Evolutionary conservation across 1,140 invertebrate genomes (phyloP).

Genomic region (Dendroctonus ponderosae): DNA sequence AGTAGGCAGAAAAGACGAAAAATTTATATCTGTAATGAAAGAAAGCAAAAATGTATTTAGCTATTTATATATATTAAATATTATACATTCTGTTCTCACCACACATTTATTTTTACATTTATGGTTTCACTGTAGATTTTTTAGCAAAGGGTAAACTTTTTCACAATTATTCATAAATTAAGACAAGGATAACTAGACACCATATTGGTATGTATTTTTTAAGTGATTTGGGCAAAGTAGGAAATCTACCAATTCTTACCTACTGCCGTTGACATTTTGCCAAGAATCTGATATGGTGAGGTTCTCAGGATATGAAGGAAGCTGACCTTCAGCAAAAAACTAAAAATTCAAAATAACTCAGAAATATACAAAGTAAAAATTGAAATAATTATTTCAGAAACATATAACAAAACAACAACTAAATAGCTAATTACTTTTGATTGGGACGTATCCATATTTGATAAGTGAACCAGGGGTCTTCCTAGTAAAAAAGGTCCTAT

Average conservation of each 20-base stretch:
- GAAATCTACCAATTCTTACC: slow-evolving; percentile 38
- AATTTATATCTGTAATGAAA: slow-evolving; percentile 72
- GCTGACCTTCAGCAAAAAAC: slow-evolving; percentile 49
- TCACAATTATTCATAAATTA: not conserved
- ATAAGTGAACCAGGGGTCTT: slow-evolving; percentile 33
- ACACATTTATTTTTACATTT: not conserved
- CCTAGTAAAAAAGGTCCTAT: slow-evolving; percentile 43
- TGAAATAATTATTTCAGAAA: too few species aligned
- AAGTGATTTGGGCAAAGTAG: too few species aligned
- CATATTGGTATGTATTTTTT: too few species aligned
- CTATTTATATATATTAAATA: not conserved
- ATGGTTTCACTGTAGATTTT: too few species aligned
- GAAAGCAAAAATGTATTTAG: not conserved
- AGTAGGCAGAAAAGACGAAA: slow-evolving; percentile 88
- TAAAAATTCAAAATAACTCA: slow-evolving; percentile 1
- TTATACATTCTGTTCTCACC: not conserved
- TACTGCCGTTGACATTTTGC: slow-evolving; percentile 59
- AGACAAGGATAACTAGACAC: not conserved
- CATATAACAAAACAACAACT: too few species aligned
- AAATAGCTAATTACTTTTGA: slow-evolving; percentile 32
- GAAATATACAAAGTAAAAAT: too few species aligned
- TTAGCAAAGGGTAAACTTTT: not conserved
- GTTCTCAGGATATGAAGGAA: slow-evolving; percentile 54
- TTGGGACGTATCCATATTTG: slow-evolving; percentile 34
- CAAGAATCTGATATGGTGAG: slow-evolving; percentile 54